Evolutionary conservation across 2,888 invertebrate genomes (phyloP).

Genomic region (Schizaphis graminum): DNA sequence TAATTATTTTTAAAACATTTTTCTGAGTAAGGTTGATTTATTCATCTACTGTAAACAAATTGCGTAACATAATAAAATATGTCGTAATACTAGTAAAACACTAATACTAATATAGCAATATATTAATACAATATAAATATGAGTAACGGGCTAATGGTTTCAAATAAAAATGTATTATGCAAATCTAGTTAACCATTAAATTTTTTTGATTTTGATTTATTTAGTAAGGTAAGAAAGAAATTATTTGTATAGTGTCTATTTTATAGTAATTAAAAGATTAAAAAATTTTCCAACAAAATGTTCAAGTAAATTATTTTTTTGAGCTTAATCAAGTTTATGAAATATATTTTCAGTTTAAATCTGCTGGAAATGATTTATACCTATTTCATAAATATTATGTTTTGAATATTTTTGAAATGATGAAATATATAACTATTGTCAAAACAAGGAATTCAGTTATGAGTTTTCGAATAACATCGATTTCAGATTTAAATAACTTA

Average conservation of each 20-base stretch:
- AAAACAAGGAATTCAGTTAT: not conserved
- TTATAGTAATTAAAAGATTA: not conserved
- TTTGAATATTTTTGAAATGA: not conserved
- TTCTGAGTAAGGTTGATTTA: not conserved
- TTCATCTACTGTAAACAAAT: not conserved
- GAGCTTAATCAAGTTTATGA: not conserved
- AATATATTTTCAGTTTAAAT: not conserved
- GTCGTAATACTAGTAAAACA: not conserved
- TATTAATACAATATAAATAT: not conserved
- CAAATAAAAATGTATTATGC: not conserved
- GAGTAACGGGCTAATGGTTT: not conserved
- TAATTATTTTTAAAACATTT: not conserved
- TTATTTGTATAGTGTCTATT: not conserved
- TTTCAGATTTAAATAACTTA: not conserved
- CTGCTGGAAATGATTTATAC: not conserved
- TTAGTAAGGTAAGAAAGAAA: not conserved
- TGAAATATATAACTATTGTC: not conserved
- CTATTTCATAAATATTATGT: not conserved
- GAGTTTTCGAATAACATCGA: not conserved
- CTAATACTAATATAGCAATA: too few relatives aligned
- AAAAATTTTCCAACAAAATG: not conserved
- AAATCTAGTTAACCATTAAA: not conserved
- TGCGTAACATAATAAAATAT: not conserved
- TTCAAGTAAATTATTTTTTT: not conserved
- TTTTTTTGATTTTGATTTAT: not conserved